Evolutionary conservation across 2,888 invertebrate genomes (phyloP).

Genomic region (Hypsopygia costalis): DNA sequence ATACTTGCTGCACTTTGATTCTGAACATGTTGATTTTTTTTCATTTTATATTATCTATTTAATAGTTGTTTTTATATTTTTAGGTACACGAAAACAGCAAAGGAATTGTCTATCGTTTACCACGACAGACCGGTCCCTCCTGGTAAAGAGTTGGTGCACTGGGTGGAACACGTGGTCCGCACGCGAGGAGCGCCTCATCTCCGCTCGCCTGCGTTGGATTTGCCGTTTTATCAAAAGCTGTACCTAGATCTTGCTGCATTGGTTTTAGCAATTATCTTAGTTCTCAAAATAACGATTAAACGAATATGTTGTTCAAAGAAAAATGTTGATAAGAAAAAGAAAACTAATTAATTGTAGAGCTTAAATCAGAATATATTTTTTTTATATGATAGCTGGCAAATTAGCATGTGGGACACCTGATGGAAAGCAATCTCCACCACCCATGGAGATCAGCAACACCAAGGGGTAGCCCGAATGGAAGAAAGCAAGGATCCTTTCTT

Average conservation of each 20-base stretch:
- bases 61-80: background rate
- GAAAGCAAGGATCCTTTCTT: no score
- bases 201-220: slow-evolving; percentile 24
- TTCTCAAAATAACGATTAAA: background rate
- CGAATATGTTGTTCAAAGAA: background rate
- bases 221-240: slow-evolving; percentile 38
- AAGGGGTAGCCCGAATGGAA: no score
- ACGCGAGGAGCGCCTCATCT: slow-evolving; percentile 74
- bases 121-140: slow-evolving; percentile 58
- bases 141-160: slow-evolving; percentile 80
- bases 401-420: no score
- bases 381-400: no score
- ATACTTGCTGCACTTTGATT: no score
- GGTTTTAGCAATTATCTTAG: slow-evolving; percentile 4
- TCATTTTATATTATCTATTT: no score
- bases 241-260: slow-evolving; percentile 18
- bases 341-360: background rate
- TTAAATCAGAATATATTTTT: no score
- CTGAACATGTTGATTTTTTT: no score
- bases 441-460: no score
- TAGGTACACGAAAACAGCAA: slow-evolving; percentile 20
- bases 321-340: background rate
- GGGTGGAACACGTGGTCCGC: slow-evolving; percentile 82
- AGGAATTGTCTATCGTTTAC: slow-evolving; percentile 22
- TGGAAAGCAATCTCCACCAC: no score